Percentiles rank a stretch among this genome's conserved stretches.
These are phyloP conservation scores for Atlantisia rogersi DNA, from an alignment of 2,113 vertebrate species.

Conservation along the genomic window DNA sequence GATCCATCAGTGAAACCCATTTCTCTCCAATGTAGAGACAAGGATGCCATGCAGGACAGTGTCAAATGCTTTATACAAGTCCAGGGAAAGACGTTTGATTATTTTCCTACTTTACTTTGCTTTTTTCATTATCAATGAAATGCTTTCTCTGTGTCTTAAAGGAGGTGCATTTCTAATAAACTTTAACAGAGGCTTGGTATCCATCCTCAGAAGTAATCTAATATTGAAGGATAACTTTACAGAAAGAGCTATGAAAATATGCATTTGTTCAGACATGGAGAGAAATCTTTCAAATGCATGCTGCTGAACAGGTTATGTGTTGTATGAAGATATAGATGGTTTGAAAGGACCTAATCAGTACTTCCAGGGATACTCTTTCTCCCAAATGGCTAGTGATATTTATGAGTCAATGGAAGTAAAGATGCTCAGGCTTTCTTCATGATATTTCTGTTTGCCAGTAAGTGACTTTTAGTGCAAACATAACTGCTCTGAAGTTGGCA, in stretches of 20 bases:
- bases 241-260: neutral
- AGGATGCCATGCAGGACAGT: no score
- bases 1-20: no score
- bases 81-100: neutral
- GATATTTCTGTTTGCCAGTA: neutral
- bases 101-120: neutral
- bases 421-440: neutral
- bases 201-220: neutral
- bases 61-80: no score
- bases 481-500: neutral
- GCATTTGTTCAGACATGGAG: neutral
- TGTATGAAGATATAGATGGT: neutral
- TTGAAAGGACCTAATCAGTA: neutral
- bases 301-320: neutral
- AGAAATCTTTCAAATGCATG: neutral
- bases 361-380: neutral
- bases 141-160: neutral
- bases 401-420: neutral
- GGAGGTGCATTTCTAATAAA: neutral
- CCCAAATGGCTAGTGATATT: neutral
- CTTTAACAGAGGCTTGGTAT: neutral
- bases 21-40: no score
- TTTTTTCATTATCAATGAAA: neutral
- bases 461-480: neutral
- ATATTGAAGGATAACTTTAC: neutral